Evolutionary conservation across 2,888 invertebrate species (phyloP).

Genomic region (Sinopyrophorus schimmeli): DNA sequence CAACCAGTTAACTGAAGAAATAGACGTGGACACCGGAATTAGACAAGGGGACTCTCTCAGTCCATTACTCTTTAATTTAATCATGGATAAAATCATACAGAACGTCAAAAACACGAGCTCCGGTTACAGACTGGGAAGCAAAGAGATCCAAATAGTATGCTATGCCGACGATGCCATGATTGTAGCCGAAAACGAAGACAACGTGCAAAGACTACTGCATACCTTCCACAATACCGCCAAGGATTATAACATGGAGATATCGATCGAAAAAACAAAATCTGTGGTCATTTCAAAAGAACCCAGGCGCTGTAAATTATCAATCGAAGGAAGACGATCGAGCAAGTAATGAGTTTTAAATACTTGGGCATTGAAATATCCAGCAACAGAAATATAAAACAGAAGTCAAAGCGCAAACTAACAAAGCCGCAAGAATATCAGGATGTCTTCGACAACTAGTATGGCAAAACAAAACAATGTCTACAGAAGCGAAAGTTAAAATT

Average conservation of each 20-base stretch:
- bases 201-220: neutral
- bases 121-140: neutral
- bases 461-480: too few relatives aligned
- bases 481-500: too few relatives aligned
- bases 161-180: neutral
- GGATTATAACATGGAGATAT: neutral
- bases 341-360: neutral
- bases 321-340: neutral
- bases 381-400: neutral
- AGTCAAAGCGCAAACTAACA: too few relatives aligned
- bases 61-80: neutral
- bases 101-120: neutral
- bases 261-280: neutral
- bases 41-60: neutral
- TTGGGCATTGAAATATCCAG: neutral
- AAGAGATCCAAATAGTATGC: neutral
- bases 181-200: neutral
- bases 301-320: neutral
- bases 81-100: neutral
- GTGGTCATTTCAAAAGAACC: neutral
- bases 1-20: too few relatives aligned
- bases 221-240: neutral
- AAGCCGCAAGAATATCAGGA: too few relatives aligned
- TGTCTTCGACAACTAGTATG: too few relatives aligned
- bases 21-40: neutral